A percentile compares a stretch with the other conserved stretches of the same genome.
phyloP scores from a whole-genome alignment of 2,113 vertebrate species.

The Elephas maximus region DNA sequence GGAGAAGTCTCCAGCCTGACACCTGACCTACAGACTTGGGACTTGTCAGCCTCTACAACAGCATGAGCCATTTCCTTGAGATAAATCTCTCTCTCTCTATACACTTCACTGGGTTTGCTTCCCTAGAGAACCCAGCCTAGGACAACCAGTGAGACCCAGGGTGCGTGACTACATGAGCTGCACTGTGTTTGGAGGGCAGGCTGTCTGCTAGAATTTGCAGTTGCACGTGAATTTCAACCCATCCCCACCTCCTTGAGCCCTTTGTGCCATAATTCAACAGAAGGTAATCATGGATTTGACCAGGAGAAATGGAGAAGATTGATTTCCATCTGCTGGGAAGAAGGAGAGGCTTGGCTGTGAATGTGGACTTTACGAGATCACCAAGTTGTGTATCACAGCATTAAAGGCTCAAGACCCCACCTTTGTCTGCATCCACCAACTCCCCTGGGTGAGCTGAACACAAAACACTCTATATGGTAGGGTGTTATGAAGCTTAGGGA shows the following conservation, averaged over 20 bases:
- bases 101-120: too few species aligned
- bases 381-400: not conserved
- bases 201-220: rapidly evolving
- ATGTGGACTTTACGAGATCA: not conserved
- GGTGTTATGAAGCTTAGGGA: not conserved
- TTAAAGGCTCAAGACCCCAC: not conserved
- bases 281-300: not conserved
- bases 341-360: not conserved
- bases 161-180: not conserved
- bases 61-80: too few species aligned
- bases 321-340: not conserved
- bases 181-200: not conserved
- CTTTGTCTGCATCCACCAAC: not conserved
- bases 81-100: too few species aligned
- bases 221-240: not conserved
- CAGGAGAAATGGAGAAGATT: not conserved
- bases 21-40: too few species aligned
- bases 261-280: not conserved
- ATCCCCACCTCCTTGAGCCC: not conserved
- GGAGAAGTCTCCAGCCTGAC: too few species aligned
- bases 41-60: too few species aligned
- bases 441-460: too few species aligned
- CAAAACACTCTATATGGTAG: not conserved
- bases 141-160: not conserved
- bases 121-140: too few species aligned